phyloP scores from a whole-genome alignment of 2,797 vertebrate genomes.

The Poecilia velifera region DNA sequence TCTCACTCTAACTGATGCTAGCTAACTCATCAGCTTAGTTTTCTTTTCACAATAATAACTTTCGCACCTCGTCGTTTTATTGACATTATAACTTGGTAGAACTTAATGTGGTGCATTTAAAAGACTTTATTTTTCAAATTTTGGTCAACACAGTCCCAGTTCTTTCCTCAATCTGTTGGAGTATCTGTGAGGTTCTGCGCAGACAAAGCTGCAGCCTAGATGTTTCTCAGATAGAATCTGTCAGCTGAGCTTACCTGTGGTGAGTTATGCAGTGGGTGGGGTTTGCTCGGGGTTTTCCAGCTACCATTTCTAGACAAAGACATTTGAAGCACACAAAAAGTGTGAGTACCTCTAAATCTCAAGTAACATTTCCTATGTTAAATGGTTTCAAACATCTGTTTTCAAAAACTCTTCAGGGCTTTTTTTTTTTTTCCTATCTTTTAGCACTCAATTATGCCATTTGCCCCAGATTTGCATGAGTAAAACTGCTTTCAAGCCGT shows the following conservation, averaged over 20 bases:
- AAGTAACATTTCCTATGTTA: not conserved
- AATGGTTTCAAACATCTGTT: slow-evolving; percentile 15
- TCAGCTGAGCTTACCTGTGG: slow-evolving; percentile 66
- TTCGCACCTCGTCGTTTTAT: not conserved
- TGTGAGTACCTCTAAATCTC: slow-evolving; percentile 19
- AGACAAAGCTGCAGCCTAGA: not conserved
- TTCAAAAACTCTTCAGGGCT: not conserved
- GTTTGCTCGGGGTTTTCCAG: slow-evolving; percentile 32
- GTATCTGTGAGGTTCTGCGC: not conserved
- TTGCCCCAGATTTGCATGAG: slow-evolving; percentile 23
- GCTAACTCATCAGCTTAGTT: not conserved
- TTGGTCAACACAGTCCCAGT: not conserved
- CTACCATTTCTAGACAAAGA: slow-evolving; percentile 57
- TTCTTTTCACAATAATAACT: not conserved
- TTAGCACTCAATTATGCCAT: slow-evolving; percentile 60
- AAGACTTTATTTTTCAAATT: not conserved
- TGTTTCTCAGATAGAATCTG: slow-evolving; percentile 42
- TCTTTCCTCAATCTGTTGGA: not conserved
- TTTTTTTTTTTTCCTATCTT: not conserved
- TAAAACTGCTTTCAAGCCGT: slow-evolving; percentile 19
- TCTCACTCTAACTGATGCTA: not conserved
- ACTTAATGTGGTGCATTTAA: not conserved
- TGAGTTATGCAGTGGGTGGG: slow-evolving; percentile 37
- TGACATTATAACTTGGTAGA: not conserved
- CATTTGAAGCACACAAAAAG: slow-evolving; percentile 22